These are phyloP conservation scores for Philonicus albiceps DNA, from an alignment of 2,888 invertebrate species.

Conservation along the genomic window DNA sequence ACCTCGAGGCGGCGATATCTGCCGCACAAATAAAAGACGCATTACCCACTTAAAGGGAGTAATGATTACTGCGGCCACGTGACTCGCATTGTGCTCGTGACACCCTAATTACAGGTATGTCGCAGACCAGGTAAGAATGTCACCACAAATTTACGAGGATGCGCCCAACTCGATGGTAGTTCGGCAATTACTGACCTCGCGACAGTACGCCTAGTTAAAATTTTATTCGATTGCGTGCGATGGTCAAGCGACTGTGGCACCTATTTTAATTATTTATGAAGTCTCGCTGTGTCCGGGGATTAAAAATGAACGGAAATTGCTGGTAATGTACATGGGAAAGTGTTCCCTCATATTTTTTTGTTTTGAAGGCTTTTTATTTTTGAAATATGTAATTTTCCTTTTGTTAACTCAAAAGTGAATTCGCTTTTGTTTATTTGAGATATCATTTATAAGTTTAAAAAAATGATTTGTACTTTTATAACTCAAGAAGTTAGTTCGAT, in stretches of 20 bases:
- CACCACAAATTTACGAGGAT: constrained; percentile 35
- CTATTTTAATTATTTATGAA: constrained; percentile 12
- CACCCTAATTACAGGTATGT: constrained; percentile 45
- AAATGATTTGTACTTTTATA: no score
- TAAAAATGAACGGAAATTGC: constrained; percentile 20
- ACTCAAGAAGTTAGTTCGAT: no score
- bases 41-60: constrained; percentile 42
- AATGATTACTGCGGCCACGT: constrained; percentile 45
- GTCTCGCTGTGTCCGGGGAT: neutral
- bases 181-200: neutral
- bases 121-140: constrained; percentile 30
- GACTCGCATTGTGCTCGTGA: constrained; percentile 46
- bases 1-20: neutral
- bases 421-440: neutral
- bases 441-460: no score
- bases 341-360: neutral
- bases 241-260: neutral
- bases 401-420: neutral
- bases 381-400: neutral
- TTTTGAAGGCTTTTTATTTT: neutral
- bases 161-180: neutral
- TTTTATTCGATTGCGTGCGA: neutral
- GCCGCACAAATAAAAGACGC: constrained; percentile 32
- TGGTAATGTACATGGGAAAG: neutral
- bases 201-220: neutral